phyloP scores from a whole-genome alignment of 2,888 invertebrate species.

The Cancer borealis region DNA sequence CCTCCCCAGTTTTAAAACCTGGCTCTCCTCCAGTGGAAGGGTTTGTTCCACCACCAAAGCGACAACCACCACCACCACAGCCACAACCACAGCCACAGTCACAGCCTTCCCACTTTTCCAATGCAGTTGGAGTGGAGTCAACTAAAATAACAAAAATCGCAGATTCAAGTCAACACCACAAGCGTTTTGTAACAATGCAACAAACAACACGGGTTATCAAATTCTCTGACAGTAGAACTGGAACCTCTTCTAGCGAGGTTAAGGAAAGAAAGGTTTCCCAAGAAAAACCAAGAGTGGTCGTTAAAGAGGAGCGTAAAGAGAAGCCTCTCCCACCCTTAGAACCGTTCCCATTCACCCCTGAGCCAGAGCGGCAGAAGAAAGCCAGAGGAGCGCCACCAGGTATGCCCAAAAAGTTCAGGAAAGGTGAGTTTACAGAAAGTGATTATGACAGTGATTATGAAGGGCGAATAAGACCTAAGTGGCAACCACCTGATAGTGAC shows the following conservation, averaged over 20 bases:
- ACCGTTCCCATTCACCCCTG: conserved; percentile 82
- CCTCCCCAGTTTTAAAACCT: conserved; percentile 72
- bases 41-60: conserved; percentile 66
- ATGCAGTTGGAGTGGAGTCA: conserved; percentile 83
- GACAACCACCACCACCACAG: conserved; percentile 29
- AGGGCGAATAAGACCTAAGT: conserved; percentile 68
- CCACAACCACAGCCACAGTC: conserved; percentile 33
- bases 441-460: conserved; percentile 88
- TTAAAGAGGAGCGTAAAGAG: conserved; percentile 51
- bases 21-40: conserved; percentile 74
- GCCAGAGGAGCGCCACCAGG: conserved; percentile 81
- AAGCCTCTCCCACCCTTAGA: conserved; percentile 81
- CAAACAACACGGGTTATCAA: conserved; percentile 86
- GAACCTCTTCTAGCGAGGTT: conserved; percentile 48
- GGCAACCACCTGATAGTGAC: conserved; percentile 76
- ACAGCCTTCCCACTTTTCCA: conserved; percentile 63
- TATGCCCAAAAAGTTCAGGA: conserved; percentile 85
- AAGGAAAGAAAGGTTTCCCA: conserved; percentile 50
- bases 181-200: conserved; percentile 84
- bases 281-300: conserved; percentile 37
- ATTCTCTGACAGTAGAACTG: conserved; percentile 79
- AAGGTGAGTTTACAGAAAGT: conserved; percentile 85
- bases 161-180: conserved; percentile 85
- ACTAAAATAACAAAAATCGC: conserved; percentile 87
- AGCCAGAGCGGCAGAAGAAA: conserved; percentile 79